Conservation (phyloP, 2,888 invertebrate species). For the Limnephilus rhombicus region DNA sequence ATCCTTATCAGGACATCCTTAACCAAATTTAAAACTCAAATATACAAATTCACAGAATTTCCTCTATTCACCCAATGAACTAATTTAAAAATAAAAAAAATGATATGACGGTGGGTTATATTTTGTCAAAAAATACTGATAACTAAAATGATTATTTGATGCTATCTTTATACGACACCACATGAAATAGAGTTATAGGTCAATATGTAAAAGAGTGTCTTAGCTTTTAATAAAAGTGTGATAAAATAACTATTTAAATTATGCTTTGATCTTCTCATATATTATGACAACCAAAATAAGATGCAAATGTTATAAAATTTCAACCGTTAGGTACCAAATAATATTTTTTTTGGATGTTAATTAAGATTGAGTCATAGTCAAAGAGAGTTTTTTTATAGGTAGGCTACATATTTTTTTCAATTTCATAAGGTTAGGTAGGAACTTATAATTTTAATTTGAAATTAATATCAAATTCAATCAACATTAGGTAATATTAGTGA, state of each 20-base stretch:
- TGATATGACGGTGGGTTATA: not conserved
- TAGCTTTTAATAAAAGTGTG: not conserved
- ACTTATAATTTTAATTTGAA: not conserved
- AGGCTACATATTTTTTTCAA: not conserved
- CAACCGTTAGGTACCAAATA: not conserved
- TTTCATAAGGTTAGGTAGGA: not conserved
- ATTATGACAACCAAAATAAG: not conserved
- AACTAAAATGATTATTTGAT: not conserved
- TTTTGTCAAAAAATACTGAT: not conserved
- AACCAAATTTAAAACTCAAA: not conserved
- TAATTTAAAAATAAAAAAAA: not conserved
- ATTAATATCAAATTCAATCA: not conserved
- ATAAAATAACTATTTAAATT: too few relatives aligned
- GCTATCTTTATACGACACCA: not conserved
- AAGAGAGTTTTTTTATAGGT: not conserved
- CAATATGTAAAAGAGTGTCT: not conserved
- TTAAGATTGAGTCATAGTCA: not conserved
- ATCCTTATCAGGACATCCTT: not conserved
- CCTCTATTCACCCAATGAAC: not conserved
- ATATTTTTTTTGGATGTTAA: not conserved
- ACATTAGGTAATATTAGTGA: not conserved
- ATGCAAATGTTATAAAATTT: not conserved
- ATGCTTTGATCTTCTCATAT: too few relatives aligned
- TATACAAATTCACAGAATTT: not conserved
- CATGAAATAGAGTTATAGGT: not conserved